Conservation (phyloP, 2,797 vertebrate genomes). For the Dipus sagitta region DNA sequence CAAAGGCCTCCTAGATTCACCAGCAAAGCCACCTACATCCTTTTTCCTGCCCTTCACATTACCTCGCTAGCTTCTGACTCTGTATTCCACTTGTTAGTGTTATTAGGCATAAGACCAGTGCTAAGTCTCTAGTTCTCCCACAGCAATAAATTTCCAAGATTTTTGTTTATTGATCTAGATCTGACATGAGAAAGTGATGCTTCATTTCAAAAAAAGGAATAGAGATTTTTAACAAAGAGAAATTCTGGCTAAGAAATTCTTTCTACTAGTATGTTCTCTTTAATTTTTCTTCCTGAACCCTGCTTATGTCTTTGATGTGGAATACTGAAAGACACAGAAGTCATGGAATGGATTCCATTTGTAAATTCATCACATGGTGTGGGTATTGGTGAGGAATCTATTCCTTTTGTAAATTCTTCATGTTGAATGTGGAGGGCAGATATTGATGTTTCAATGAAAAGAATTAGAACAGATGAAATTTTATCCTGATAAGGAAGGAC, state of each 20-base stretch:
- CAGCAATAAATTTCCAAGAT: conserved; percentile 14
- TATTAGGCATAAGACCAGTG: background rate
- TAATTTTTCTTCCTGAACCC: conserved; percentile 38
- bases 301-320: conserved; percentile 68
- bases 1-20: background rate
- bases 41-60: background rate
- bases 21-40: background rate
- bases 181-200: background rate
- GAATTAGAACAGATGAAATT: conserved; percentile 41
- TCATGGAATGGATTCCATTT: conserved; percentile 72
- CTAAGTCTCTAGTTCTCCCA: background rate
- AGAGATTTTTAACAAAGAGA: background rate
- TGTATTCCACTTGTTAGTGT: background rate
- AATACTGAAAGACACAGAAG: conserved; percentile 56
- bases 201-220: background rate
- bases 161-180: background rate
- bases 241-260: conserved; percentile 24
- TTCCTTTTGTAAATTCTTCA: conserved; percentile 63
- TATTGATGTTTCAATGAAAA: conserved; percentile 61
- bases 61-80: background rate
- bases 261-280: conserved; percentile 55
- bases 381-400: conserved; percentile 58
- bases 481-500: background rate
- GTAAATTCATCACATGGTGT: conserved; percentile 75
- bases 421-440: conserved; percentile 24